Evolutionary conservation across 2,113 vertebrate genomes (phyloP).

Genomic region (Petaurus breviceps): DNA sequence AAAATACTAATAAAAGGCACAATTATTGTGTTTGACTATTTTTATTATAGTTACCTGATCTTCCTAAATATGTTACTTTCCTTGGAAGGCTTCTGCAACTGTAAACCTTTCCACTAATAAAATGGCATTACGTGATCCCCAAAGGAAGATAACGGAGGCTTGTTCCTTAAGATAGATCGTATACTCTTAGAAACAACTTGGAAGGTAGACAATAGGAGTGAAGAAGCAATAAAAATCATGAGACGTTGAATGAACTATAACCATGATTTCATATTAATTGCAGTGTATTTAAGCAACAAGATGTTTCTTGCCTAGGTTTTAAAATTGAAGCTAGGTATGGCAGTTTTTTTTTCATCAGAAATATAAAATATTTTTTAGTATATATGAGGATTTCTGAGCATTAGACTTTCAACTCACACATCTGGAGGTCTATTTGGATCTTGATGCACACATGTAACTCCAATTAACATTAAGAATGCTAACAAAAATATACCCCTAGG

Average conservation of each 20-base stretch:
- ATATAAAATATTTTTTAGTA: constrained; percentile 62
- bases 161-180: constrained; percentile 6
- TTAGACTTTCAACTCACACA: constrained; percentile 81
- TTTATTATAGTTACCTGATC: background rate
- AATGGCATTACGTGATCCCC: constrained; percentile 15
- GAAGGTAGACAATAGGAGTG: constrained; percentile 38
- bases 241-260: constrained; percentile 32
- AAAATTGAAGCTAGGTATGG: constrained; percentile 58
- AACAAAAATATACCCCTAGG: constrained; percentile 81
- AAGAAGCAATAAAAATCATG: constrained; percentile 66
- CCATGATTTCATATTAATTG: constrained; percentile 46
- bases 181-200: background rate
- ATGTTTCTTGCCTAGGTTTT: background rate
- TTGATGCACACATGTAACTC: constrained; percentile 83
- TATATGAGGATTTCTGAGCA: constrained; percentile 75
- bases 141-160: constrained; percentile 27
- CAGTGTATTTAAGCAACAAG: constrained; percentile 33
- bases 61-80: background rate
- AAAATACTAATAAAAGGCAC: background rate
- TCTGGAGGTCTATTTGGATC: constrained; percentile 82
- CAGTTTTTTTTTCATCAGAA: constrained; percentile 45
- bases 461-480: constrained; percentile 83
- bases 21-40: background rate
- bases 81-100: background rate
- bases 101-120: constrained; percentile 1